phyloP scores from a whole-genome alignment of 2,797 vertebrate species.

The Chaetodon trifasciatus region DNA sequence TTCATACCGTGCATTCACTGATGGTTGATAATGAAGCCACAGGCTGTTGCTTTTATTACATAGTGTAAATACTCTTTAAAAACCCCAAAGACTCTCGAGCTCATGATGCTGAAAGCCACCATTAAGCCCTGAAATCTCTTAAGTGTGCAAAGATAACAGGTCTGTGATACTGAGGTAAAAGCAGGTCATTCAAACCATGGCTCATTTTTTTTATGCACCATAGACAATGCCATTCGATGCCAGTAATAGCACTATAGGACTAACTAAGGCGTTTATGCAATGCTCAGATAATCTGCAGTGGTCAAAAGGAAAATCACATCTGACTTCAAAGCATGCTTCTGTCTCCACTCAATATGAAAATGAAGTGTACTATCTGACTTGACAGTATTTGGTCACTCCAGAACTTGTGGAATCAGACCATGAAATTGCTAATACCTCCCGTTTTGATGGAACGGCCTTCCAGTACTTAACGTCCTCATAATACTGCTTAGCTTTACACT shows the following conservation, averaged over 20 bases:
- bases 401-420: constrained; percentile 19
- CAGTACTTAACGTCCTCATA: background rate
- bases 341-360: constrained; percentile 18
- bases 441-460: background rate
- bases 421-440: constrained; percentile 22
- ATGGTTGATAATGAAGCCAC: background rate
- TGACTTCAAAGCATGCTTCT: constrained; percentile 38
- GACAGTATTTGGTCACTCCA: constrained; percentile 17
- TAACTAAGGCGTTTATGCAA: constrained; percentile 10
- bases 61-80: background rate
- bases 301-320: constrained; percentile 34
- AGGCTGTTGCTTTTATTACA: background rate
- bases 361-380: constrained; percentile 33
- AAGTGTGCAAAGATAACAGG: background rate
- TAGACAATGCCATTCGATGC: background rate
- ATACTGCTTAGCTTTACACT: constrained; percentile 29
- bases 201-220: background rate
- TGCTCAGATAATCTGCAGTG: background rate
- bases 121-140: background rate
- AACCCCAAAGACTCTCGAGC: background rate
- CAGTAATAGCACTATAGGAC: background rate
- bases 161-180: background rate
- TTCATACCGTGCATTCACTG: fast-evolving
- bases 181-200: background rate
- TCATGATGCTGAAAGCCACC: background rate